Conservation (phyloP, 2,888 invertebrate genomes). For the Meiosimyza decipiens region DNA sequence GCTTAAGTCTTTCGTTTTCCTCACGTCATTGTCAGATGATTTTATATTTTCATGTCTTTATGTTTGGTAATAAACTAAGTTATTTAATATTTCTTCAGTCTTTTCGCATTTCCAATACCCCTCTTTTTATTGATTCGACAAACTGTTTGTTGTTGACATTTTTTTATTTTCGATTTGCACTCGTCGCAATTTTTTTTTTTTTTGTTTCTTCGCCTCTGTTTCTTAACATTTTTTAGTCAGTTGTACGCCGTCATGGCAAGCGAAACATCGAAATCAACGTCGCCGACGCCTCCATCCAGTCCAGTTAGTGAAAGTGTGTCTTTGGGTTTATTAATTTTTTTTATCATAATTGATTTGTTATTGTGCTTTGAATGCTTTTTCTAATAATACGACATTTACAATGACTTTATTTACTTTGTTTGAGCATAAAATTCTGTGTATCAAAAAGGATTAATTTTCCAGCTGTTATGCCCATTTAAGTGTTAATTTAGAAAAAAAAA, state of each 20-base stretch:
- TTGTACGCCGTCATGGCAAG: conserved; percentile 27
- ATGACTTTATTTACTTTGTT: no score
- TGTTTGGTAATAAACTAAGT: no score
- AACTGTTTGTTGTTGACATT: conserved; percentile 4
- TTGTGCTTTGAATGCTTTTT: no score
- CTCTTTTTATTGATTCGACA: conserved; percentile 37
- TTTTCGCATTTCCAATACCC: conserved; percentile 34
- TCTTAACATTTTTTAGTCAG: conserved; percentile 13
- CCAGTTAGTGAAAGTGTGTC: conserved; percentile 37
- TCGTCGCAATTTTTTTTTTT: not conserved
- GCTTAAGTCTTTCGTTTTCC: conserved; percentile 56
- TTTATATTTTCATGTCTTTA: no score
- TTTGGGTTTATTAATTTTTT: not conserved
- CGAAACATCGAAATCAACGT: conserved; percentile 10
- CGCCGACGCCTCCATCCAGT: not conserved
- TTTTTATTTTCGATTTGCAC: conserved; percentile 6
- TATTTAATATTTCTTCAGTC: not conserved
- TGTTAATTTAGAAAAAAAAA: no score
- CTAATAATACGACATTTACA: no score
- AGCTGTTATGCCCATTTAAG: no score
- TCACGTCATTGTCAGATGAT: not conserved
- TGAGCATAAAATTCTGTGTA: no score
- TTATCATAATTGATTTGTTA: not conserved
- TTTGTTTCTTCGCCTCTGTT: not conserved
- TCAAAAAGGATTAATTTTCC: no score